phyloP scores from a whole-genome alignment of 2,888 invertebrate species.

The Agrochola lychnidis region DNA sequence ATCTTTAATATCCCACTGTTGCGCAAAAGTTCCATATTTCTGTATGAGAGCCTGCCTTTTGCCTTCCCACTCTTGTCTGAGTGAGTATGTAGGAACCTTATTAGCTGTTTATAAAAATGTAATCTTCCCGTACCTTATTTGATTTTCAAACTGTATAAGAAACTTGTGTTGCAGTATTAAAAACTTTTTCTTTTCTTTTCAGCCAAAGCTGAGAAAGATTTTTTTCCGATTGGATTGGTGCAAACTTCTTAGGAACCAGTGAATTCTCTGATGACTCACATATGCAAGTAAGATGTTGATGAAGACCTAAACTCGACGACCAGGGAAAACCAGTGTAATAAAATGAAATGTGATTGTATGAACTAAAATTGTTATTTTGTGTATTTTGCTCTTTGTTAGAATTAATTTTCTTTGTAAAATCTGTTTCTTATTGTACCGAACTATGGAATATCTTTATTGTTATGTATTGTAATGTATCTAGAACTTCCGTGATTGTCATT shows the following conservation, averaged over 20 bases:
- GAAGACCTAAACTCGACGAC: background rate
- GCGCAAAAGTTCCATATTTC: too few species aligned
- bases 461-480: background rate
- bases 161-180: background rate
- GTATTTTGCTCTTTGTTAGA: too few species aligned
- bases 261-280: background rate
- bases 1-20: too few species aligned
- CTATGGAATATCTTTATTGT: too few species aligned
- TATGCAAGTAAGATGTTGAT: conserved; percentile 4
- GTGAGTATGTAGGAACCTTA: background rate
- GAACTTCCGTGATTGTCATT: background rate
- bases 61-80: background rate
- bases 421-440: background rate
- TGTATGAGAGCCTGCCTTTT: background rate
- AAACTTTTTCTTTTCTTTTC: background rate
- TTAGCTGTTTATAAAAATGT: background rate
- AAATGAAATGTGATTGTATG: background rate
- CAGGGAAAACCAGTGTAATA: background rate
- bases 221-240: conserved; percentile 26
- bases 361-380: background rate
- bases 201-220: conserved; percentile 40
- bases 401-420: background rate
- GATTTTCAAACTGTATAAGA: background rate
- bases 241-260: background rate
- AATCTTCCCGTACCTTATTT: background rate